Evolutionary conservation across 92 coral and sea anemone species (phyloP), one percentile per base, ranked within the genome.

Genomic region (Porites lobata): DNA sequence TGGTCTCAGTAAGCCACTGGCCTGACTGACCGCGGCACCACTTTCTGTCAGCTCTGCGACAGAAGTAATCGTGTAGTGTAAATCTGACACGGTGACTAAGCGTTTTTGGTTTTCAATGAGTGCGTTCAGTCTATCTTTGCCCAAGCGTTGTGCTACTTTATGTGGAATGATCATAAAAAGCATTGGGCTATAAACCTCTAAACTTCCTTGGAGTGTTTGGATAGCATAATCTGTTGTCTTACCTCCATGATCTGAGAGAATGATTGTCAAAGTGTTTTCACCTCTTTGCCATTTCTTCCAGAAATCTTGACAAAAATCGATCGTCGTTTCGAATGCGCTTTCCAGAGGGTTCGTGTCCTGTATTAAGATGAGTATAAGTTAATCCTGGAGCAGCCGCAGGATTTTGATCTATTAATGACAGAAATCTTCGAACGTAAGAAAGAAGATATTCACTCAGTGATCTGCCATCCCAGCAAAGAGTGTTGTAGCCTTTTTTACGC

Each of bases 231-330:
- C 90, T 10, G 93, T 86, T 1, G 99, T 96, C 83, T 96, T 96
- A 4, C 94, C 92, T 6, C 99, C 99, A 59, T 96, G 99, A 87
- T 96, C 98, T 9, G 99, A 96, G 50, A 96, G 69, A 52, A 96
- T 65, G 47, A 96, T 88, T 1, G 96, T 96, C 65, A 96, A 69
- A 9, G 99, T 96, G 79, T 92, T 90, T 8, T 90, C 81, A 14
- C 80, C 85, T 75, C 89, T n/a, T 81, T 0, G 98, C 91, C 92
- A 93, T 87, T 50, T 79, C 86, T 58, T 81, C 88, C 8, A 96
- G 88, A 69, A 95, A 94, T 64, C 78, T 84, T 4, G 95, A 90
- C 79, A 96, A 62, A 50, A 79, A 29, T 7, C 72, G 77, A 66
- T 96, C 99, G 50, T 96, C 99, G 10, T 69, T 83, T 43, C 95